Evolutionary conservation across 2,888 invertebrate genomes (phyloP).

Genomic region (Phyto melanocephala): DNA sequence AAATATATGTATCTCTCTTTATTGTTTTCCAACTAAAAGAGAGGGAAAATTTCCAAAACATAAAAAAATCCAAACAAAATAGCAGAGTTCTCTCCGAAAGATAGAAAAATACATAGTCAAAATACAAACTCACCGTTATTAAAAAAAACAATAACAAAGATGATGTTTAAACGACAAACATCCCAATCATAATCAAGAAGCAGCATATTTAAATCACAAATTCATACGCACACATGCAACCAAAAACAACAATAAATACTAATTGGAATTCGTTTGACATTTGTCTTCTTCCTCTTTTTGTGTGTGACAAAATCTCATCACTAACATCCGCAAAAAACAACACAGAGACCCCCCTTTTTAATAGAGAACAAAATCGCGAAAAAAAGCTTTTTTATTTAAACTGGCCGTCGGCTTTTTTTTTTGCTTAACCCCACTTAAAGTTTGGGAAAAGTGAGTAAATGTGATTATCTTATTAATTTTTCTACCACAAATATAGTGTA

Average conservation of each 20-base stretch:
- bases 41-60: background rate
- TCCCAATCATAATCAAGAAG: constrained; percentile 5
- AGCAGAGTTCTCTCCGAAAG: background rate
- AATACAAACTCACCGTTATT: constrained; percentile 43
- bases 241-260: constrained; percentile 51
- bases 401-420: constrained; percentile 51
- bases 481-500: background rate
- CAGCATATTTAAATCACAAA: constrained; percentile 8
- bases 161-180: constrained; percentile 15
- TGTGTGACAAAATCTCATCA: constrained; percentile 37
- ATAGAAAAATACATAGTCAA: background rate
- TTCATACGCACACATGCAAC: background rate
- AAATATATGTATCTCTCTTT: constrained; percentile 16
- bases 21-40: background rate
- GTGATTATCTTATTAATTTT: constrained; percentile 34
- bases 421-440: background rate
- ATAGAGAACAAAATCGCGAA: constrained; percentile 11
- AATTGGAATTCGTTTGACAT: constrained; percentile 65
- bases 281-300: constrained; percentile 23
- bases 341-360: constrained; percentile 20
- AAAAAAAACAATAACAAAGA: constrained; percentile 31
- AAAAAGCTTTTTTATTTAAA: constrained; percentile 34
- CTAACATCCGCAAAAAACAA: constrained; percentile 38
- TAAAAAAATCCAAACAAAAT: background rate
- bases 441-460: background rate